Base-by-base conservation (phyloP, 2,888 invertebrate genomes). In the Andrena camellia region DNA sequence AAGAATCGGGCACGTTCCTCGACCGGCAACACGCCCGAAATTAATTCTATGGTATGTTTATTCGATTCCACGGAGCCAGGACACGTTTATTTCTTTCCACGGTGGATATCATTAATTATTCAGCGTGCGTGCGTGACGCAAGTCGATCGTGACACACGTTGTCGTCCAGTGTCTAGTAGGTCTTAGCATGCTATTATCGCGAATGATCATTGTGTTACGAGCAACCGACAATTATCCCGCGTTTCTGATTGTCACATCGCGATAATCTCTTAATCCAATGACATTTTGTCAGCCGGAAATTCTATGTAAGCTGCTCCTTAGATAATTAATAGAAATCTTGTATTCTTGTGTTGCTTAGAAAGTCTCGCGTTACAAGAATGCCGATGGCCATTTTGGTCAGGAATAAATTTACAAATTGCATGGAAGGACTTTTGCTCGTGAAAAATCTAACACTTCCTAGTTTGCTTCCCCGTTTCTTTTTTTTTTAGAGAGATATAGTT, bases 91-190 rank as follows among this genome's bases (percentile, higher is more conserved):
- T 86, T 64, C 64, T 80, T 69, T 69, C 64, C 10, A 23, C 66
- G 64, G 57, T 33, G 42, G 68, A 72, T 75, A 33, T 78, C 78
- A 81, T 86, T 86, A 86, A 86, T 86, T 83, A 78, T 86, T 73
- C 76, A 78, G 73, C 71, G 35, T 70, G 67, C 71, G 60, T 74
- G 82, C 60, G 78, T 86, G 81, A 86, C 81, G 86, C 75, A 86
- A 86, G 64, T 73, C 73, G 71, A 81, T 83, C 80, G 73, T 66
- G 79, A 64, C 76, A 72, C 82, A 71, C 77, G 59, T 75, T 83
- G 86, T 83, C 80, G 86, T 81, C 78, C 69, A 78, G 78, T 83
- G 75, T 81, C 86, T 86, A 83, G 83, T 76, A 86, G 76, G 73
- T 74, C 78, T 78, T 78, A 81, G 70, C 81, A 79, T 50, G 76